Percentiles rank a stretch among this genome's conserved stretches.
Evolutionary conservation across 2,797 vertebrate species (phyloP).

Genomic region (Sebastes reedi): DNA sequence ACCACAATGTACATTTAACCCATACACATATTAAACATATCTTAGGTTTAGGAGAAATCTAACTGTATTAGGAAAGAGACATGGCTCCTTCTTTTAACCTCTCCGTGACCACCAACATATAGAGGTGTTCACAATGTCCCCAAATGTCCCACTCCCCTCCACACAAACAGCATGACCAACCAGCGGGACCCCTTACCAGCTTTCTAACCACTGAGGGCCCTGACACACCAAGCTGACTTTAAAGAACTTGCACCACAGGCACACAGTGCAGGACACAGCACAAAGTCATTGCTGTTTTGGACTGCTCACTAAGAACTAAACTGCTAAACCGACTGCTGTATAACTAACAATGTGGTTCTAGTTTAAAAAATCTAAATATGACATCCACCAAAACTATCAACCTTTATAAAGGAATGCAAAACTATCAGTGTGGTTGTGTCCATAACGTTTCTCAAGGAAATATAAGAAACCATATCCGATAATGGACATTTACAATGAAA

Average conservation of each 20-base stretch:
- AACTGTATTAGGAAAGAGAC: neutral
- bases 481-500: neutral
- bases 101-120: neutral
- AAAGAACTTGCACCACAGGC: neutral
- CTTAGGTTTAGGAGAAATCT: neutral
- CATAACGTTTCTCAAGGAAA: neutral
- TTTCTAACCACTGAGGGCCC: neutral
- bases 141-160: neutral
- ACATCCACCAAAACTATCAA: neutral
- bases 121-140: neutral
- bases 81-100: neutral
- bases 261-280: neutral
- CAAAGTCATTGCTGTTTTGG: neutral
- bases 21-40: neutral
- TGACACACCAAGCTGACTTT: neutral
- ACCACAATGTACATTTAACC: neutral
- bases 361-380: neutral
- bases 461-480: neutral
- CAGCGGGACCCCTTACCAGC: neutral
- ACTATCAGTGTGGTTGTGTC: neutral
- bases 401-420: neutral
- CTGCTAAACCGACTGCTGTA: neutral
- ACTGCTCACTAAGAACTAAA: neutral
- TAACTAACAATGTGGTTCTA: neutral
- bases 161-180: neutral